A percentile compares a stretch with the other conserved stretches of the same genome.
Evolutionary conservation across 2,797 vertebrate species (phyloP).

Genomic region (Enteromius trimaculatus): DNA sequence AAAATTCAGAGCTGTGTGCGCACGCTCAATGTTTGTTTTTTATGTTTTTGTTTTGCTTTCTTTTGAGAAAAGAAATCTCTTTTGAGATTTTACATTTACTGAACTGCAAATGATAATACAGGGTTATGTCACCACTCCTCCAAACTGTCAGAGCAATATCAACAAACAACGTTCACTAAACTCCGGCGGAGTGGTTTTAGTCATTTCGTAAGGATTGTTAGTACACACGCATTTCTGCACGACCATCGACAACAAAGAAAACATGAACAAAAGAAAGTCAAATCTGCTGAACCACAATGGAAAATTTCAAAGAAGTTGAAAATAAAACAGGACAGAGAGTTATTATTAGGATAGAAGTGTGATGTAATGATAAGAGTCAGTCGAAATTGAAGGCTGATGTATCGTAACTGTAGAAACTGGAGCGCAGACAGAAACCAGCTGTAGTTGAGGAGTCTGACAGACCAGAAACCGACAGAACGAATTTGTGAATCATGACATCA

Average conservation of each 20-base stretch:
- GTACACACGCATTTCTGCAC: not conserved
- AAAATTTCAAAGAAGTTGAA: conserved; percentile 23
- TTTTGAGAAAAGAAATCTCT: not conserved
- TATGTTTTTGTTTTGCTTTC: no score
- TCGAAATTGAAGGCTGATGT: conserved; percentile 34
- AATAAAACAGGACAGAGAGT: not conserved
- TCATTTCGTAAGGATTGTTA: conserved; percentile 11
- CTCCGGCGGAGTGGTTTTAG: conserved; percentile 1
- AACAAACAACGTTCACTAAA: conserved; percentile 1
- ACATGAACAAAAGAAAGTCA: conserved; percentile 21
- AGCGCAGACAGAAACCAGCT: conserved; percentile 66
- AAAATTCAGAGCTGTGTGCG: no score
- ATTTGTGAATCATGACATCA: conserved; percentile 71
- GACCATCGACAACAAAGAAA: not conserved
- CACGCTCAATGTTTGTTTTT: not conserved
- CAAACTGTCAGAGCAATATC: conserved; percentile 4
- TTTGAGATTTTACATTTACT: conserved; percentile 1
- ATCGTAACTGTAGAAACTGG: conserved; percentile 25
- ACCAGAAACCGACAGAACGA: conserved; percentile 67
- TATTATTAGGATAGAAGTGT: conserved; percentile 14
- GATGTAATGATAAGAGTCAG: conserved; percentile 12
- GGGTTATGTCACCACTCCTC: not conserved
- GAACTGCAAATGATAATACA: not conserved
- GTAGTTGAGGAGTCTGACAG: conserved; percentile 2
- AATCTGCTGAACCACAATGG: not conserved